phyloP scores from a whole-genome alignment of 2,888 invertebrate genomes.

The Schizotus pectinicornis region DNA sequence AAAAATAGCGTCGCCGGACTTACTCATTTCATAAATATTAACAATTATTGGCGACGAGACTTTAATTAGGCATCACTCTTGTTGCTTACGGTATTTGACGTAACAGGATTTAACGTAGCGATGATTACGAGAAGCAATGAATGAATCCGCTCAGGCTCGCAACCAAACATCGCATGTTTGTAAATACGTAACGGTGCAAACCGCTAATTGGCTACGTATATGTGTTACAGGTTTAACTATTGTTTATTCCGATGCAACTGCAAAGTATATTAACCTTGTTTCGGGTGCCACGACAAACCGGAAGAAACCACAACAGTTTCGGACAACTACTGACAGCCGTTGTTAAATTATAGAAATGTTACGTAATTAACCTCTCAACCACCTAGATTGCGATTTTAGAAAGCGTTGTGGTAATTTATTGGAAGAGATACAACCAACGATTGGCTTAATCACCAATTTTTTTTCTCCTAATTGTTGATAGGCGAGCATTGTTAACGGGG shows the following conservation, averaged over 20 bases:
- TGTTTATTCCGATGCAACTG: conserved; percentile 6
- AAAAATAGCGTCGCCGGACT: conserved; percentile 1
- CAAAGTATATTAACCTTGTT: not conserved
- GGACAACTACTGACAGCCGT: too few species aligned
- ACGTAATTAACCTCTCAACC: too few species aligned
- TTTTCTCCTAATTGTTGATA: too few species aligned
- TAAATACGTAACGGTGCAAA: conserved; percentile 6
- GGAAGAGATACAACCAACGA: too few species aligned
- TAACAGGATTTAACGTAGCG: conserved; percentile 14
- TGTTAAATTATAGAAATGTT: too few species aligned
- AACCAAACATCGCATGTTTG: conserved; percentile 1
- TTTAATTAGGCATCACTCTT: not conserved
- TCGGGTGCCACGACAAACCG: too few species aligned
- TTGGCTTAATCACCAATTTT: too few species aligned
- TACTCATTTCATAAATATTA: not conserved
- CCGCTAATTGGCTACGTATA: not conserved
- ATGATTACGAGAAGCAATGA: conserved; percentile 6
- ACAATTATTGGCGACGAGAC: not conserved
- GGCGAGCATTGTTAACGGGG: too few species aligned
- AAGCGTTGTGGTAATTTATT: too few species aligned
- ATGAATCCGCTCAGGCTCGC: conserved; percentile 3
- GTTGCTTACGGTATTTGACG: conserved; percentile 7
- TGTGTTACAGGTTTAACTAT: conserved; percentile 3
- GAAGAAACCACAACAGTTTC: too few species aligned
- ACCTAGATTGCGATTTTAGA: too few species aligned